Base-by-base conservation (phyloP, 1,140 invertebrate genomes). In the Brachionus calyciflorus region DNA sequence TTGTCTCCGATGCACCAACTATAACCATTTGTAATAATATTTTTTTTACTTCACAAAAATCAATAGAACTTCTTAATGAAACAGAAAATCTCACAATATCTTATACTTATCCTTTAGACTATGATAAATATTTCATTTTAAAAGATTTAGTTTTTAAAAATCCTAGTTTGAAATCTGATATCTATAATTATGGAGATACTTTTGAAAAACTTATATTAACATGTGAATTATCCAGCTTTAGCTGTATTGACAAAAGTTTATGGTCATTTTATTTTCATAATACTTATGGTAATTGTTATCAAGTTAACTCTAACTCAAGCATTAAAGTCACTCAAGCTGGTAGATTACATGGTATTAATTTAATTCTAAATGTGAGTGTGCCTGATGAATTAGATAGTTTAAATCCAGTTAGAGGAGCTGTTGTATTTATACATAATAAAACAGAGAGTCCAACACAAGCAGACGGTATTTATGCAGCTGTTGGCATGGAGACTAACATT, bases 231-330 rank as follows among this genome's bases (percentile, higher is more conserved):
- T 21, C n/a, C 26, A n/a, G 24, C 3, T 10, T 14, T 1, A 14
- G 14, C 30, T 57, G 53, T 30, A 57, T 28, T 28, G 14, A 28
- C 4, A 37, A 37, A 9, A 28, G 24, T 2, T 7, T 28, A 28
- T 26, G 24, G 30, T 40, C 37, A 10, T 63, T 40, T 19, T 19
- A 17, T 63, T 19, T 40, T 63, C 30, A 63, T 41, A n/a, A 30
- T 10, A 63, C 17, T 40, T 63, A 63, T 63, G 57, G 57, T 40
- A 70, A 70, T 49, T 70, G 68, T 21, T 70, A 17, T 48, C 40
- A 48, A 48, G 46, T 70, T 14, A 70, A 70, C 19, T 17, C 41
- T 10, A 41, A 28, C 7, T 17, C 12, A 17, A 30, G 28, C 14
- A 10, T 49, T 70, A 0, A 30, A 53, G 10, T 6, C n/a, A 26